Evolutionary conservation across 2,888 invertebrate genomes (phyloP).

Genomic region (Athripsodes cinereus): DNA sequence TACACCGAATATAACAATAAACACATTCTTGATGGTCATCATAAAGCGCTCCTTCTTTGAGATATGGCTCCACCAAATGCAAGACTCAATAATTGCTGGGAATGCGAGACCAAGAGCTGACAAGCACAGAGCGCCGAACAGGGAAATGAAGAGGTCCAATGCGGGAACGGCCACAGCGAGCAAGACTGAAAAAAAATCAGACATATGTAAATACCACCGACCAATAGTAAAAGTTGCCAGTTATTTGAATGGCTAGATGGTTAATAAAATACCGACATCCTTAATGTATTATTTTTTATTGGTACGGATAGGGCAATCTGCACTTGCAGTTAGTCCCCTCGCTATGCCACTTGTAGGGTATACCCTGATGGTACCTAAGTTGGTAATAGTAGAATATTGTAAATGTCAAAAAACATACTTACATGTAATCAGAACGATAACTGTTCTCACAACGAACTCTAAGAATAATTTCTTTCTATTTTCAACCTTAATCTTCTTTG

Average conservation of each 20-base stretch:
- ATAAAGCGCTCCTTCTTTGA: slow-evolving; percentile 49
- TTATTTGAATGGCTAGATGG: too few species aligned
- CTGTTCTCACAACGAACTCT: slow-evolving; percentile 75
- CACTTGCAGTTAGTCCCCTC: too few species aligned
- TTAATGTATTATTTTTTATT: too few species aligned
- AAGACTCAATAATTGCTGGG: slow-evolving; percentile 82
- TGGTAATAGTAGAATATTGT: too few species aligned
- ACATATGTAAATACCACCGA: neutral
- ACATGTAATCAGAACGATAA: slow-evolving; percentile 79
- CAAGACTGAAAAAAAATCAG: slow-evolving; percentile 55
- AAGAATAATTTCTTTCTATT: slow-evolving; percentile 56
- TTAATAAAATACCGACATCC: too few species aligned
- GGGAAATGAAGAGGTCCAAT: slow-evolving; percentile 65
- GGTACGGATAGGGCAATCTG: too few species aligned
- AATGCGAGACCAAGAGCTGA: slow-evolving; percentile 85
- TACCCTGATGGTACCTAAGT: too few species aligned
- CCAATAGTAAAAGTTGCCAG: too few species aligned
- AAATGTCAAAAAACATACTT: slow-evolving; percentile 42
- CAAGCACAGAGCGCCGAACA: slow-evolving; percentile 83
- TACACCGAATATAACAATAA: slow-evolving; percentile 59
- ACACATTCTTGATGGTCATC: slow-evolving; percentile 55
- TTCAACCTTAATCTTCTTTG: slow-evolving; percentile 41
- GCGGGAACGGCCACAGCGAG: slow-evolving; percentile 81
- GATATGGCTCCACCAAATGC: slow-evolving; percentile 38
- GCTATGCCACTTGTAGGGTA: too few species aligned